A percentile compares a stretch with the other conserved stretches of the same genome.
Evolutionary conservation across 2,888 invertebrate genomes (phyloP).

Genomic region (Molorchus minor): DNA sequence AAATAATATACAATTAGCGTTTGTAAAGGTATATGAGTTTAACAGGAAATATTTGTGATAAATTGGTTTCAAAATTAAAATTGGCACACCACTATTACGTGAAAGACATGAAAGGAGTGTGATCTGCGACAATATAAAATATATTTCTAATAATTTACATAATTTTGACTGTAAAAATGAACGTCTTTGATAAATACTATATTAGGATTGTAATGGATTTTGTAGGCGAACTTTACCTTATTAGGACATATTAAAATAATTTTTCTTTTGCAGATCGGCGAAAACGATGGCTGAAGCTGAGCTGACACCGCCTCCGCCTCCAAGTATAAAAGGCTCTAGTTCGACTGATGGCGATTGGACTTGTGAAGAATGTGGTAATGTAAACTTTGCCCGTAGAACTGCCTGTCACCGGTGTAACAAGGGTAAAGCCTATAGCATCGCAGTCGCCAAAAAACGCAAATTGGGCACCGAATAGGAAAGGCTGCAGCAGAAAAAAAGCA

Average conservation of each 20-base stretch:
- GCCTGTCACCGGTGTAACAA: conserved; percentile 94
- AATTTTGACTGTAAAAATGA: not conserved
- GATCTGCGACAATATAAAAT: conserved; percentile 9
- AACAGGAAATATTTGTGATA: conserved; percentile 36
- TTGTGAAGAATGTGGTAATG: conserved; percentile 85
- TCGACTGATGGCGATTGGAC: conserved; percentile 70
- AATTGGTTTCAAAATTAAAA: conserved; percentile 13
- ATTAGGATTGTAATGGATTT: not conserved
- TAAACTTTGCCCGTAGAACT: conserved; percentile 91
- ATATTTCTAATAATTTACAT: not conserved
- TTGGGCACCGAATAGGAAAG: conserved; percentile 97
- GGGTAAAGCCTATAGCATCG: conserved; percentile 55
- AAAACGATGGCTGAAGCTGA: conserved; percentile 56
- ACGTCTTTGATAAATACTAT: not conserved
- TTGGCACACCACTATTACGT: conserved; percentile 27
- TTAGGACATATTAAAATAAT: not conserved
- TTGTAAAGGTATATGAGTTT: conserved; percentile 43
- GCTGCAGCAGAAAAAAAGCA: conserved; percentile 97
- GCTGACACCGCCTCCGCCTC: conserved; percentile 55
- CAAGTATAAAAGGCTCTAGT: conserved; percentile 49
- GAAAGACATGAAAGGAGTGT: conserved; percentile 15
- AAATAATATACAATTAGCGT: conserved; percentile 30
- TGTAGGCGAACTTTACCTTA: conserved; percentile 16
- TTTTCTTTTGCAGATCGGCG: conserved; percentile 44
- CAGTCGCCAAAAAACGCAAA: conserved; percentile 74